These are phyloP conservation scores for Mesembrinibis cayennensis DNA, from an alignment of 2,113 vertebrate genomes.

Conservation along the genomic window DNA sequence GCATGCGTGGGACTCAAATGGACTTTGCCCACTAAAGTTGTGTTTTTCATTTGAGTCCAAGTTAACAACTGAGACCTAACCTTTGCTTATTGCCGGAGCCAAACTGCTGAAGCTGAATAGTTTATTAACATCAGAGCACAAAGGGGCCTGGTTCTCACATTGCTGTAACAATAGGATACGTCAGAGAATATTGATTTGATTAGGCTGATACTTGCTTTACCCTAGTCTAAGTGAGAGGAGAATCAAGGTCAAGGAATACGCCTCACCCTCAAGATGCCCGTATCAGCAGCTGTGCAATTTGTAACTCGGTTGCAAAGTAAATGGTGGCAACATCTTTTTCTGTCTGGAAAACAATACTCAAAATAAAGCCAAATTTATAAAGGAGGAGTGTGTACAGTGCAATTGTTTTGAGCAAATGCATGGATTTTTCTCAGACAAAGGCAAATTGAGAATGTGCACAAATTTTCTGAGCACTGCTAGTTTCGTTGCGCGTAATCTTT, in stretches of 20 bases:
- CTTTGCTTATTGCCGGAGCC: background rate
- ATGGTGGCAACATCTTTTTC: background rate
- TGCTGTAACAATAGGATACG: background rate
- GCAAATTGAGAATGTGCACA: background rate
- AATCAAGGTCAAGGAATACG: background rate
- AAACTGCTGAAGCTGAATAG: background rate
- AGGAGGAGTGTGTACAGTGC: background rate
- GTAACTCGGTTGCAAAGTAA: background rate
- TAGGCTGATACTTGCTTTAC: background rate
- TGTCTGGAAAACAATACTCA: background rate
- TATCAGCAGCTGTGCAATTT: background rate
- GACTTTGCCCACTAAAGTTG: background rate
- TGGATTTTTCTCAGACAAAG: background rate
- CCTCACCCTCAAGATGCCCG: background rate
- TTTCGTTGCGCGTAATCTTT: background rate
- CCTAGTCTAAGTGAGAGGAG: background rate
- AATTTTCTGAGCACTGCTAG: background rate
- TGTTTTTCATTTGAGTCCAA: background rate
- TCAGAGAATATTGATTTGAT: background rate
- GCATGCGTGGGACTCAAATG: background rate
- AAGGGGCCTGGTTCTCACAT: background rate
- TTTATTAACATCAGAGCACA: background rate
- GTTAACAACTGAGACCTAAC: background rate
- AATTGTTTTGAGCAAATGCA: background rate
- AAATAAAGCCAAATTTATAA: background rate